A percentile compares a stretch with the other conserved stretches of the same genome.
phyloP scores from a whole-genome alignment of 30 jellyfish, hydroid and myxozoan genomes.

The Sanderia malayensis region DNA sequence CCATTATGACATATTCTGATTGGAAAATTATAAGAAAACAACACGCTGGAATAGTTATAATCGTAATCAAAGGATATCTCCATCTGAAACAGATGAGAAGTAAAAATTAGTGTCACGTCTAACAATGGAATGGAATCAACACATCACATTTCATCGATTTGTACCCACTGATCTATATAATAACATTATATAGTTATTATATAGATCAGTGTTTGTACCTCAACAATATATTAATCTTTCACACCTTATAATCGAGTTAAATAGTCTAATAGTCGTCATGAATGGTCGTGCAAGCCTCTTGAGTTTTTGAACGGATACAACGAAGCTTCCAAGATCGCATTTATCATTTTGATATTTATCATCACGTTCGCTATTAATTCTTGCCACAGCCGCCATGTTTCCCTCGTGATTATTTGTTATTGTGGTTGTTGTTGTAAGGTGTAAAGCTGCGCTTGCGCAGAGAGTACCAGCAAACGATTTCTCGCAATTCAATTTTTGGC shows the following conservation, averaged over 20 bases:
- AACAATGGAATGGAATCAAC: too few relatives aligned
- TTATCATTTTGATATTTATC: slow-evolving; percentile 8
- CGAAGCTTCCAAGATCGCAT: slow-evolving; percentile 84
- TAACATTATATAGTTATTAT: not conserved
- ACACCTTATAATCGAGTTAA: slow-evolving; percentile 54
- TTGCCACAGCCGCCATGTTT: slow-evolving; percentile 10
- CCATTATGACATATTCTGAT: slow-evolving; percentile 55
- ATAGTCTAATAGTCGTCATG: not conserved
- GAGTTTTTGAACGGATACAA: slow-evolving; percentile 49
- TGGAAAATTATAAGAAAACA: slow-evolving; percentile 17
- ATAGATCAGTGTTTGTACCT: not conserved
- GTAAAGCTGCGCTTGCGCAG: not conserved
- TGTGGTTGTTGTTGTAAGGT: not conserved
- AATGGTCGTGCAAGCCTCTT: slow-evolving; percentile 54
- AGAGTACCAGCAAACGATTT: not conserved
- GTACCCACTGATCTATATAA: not conserved
- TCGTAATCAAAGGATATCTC: slow-evolving; percentile 62
- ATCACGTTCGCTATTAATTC: slow-evolving; percentile 8
- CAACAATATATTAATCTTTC: not conserved
- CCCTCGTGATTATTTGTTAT: not conserved
- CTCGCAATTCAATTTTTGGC: not conserved
- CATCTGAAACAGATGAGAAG: slow-evolving; percentile 38
- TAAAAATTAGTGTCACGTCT: not conserved
- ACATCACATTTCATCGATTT: not conserved
- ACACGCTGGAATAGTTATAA: slow-evolving; percentile 27